Evolutionary conservation across 2,888 invertebrate species (phyloP).

Genomic region (Parascotia fuliginaria): DNA sequence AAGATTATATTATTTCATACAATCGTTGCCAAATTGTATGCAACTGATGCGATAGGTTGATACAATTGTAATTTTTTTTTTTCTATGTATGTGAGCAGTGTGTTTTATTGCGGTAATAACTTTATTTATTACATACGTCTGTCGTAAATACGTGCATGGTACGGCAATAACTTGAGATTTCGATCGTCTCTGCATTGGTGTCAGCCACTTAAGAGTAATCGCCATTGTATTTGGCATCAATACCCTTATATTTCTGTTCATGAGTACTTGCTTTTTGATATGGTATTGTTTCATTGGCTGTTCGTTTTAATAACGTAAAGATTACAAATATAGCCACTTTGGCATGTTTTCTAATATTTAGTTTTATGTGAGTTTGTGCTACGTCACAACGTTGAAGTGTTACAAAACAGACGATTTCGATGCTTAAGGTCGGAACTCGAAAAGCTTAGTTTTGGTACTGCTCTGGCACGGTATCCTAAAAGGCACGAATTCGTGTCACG

Average conservation of each 20-base stretch:
- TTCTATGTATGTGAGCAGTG: conserved; percentile 16
- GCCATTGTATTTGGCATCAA: conserved; percentile 12
- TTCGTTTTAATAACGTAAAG: not conserved
- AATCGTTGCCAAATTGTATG: conserved; percentile 36
- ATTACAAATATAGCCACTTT: not conserved
- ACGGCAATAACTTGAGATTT: conserved; percentile 8
- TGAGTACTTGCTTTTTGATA: not conserved
- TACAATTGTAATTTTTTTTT: conserved; percentile 25
- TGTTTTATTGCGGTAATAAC: conserved; percentile 31
- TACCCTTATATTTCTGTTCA: conserved; percentile 14
- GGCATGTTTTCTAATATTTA: not conserved
- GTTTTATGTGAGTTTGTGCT: not conserved
- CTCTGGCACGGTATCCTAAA: no score
- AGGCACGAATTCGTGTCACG: no score
- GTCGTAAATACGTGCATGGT: conserved; percentile 25
- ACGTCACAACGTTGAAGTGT: not conserved
- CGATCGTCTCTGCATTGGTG: conserved; percentile 6
- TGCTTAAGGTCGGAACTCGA: no score
- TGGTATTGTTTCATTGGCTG: conserved; percentile 1
- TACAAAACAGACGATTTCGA: not conserved
- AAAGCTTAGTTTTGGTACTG: no score
- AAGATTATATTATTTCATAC: conserved; percentile 25
- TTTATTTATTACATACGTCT: conserved; percentile 19
- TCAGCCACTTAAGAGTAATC: conserved; percentile 11
- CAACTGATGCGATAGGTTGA: conserved; percentile 18